Base-by-base conservation (phyloP, 2,113 vertebrate species). In the Toxotes jaculatrix region DNA sequence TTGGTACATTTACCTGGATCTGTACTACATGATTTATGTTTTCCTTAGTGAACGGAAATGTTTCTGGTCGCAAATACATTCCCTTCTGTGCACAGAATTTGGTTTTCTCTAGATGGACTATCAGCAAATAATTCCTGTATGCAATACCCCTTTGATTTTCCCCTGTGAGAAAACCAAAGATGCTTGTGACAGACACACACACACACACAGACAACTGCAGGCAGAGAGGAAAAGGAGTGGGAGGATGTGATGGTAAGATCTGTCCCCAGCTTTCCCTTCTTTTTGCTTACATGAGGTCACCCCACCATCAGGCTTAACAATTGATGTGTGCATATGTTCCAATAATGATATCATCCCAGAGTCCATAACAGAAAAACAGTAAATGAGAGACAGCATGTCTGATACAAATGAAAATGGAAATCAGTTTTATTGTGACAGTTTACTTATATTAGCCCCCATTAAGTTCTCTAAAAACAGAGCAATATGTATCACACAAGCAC, bases 271-370 rank as follows among this genome's bases (percentile, higher is more conserved):
- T 80, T 81, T 73, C 27, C 32, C 68, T 43, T 32, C n/a, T 77
- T 84, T 80, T 70, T 65, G 70, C 66, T 77, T 64, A 73, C 51
- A 88, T 84, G 71, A 91, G 42, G 74, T 93, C 83, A 84, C 51
- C 43, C 17, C 4, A 75, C 51, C 27, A 45, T 51, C n/a, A 2
- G 43, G 45, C n/a, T 38, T 13, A 61, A 87, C 82, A 89, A 87
- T 40, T 68, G 23, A 75, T 57, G 34, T 55, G 51, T 43, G 67
- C 21, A n/a, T 10, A 69, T 6, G 27, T 38, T 64, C 43, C 70
- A 87, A 49, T 65, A 71, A 87, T 79, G 72, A 79, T 32, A 56
- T 74, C 53, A 59, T 79, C 27, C 62, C 23, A 59, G 14, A 57
- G 75, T 1, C 31, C 53, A 53, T 2, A 12, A 40, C 38, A 84